These are phyloP conservation scores for Cepaea hortensis DNA, from an alignment of 2,888 invertebrate genomes.

Conservation along the genomic window DNA sequence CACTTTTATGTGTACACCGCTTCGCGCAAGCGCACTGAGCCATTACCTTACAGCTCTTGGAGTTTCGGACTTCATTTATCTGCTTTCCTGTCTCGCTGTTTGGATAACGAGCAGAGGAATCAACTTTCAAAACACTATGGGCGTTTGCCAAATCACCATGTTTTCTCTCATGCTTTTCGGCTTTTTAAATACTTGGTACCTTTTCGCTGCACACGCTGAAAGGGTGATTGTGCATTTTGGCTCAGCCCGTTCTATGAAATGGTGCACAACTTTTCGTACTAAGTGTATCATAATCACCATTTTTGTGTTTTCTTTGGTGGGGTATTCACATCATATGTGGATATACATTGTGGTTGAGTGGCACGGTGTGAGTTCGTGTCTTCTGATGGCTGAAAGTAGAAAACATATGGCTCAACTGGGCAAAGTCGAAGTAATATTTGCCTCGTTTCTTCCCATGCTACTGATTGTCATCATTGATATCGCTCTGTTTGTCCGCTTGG, in stretches of 20 bases:
- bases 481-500: constrained; percentile 28
- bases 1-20: constrained; percentile 50
- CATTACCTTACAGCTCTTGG: constrained; percentile 55
- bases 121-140: constrained; percentile 51
- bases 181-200: constrained; percentile 54
- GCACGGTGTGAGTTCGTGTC: constrained; percentile 51
- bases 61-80: constrained; percentile 51
- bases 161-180: constrained; percentile 48
- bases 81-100: constrained; percentile 46
- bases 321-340: constrained; percentile 55
- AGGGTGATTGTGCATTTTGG: constrained; percentile 52
- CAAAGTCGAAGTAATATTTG: constrained; percentile 64
- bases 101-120: constrained; percentile 50
- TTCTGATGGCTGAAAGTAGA: constrained; percentile 61
- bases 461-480: constrained; percentile 48
- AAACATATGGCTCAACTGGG: constrained; percentile 59
- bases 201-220: constrained; percentile 54
- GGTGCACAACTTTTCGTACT: constrained; percentile 56
- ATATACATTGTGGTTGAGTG: constrained; percentile 49
- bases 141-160: constrained; percentile 56
- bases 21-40: constrained; percentile 48
- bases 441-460: constrained; percentile 58
- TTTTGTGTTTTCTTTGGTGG: constrained; percentile 54
- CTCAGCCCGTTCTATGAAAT: constrained; percentile 45
- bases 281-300: constrained; percentile 55